A percentile compares a stretch with the other conserved stretches of the same genome.
Conservation (phyloP, 2,888 invertebrate species). For the Drosophila birchii region DNA sequence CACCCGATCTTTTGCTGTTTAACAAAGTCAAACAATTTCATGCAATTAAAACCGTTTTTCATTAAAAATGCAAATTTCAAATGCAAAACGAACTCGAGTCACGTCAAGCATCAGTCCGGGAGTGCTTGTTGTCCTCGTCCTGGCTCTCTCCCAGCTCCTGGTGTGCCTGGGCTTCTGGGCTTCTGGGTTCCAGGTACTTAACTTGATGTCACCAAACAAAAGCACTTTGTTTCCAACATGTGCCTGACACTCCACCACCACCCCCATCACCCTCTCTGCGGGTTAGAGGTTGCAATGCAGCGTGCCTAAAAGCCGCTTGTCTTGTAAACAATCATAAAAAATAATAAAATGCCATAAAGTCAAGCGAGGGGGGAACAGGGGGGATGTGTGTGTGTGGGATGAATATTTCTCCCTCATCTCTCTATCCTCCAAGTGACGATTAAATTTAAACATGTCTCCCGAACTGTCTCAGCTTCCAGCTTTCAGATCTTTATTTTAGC, state of each 20-base stretch:
- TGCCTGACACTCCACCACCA: constrained; percentile 60
- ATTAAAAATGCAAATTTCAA: constrained; percentile 82
- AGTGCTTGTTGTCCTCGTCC: constrained; percentile 15
- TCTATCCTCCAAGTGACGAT: constrained; percentile 23
- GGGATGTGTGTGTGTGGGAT: constrained; percentile 29
- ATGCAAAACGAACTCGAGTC: constrained; percentile 76
- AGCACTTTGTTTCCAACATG: constrained; percentile 80
- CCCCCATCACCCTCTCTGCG: not conserved
- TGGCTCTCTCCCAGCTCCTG: constrained; percentile 25
- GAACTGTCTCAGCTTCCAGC: not conserved
- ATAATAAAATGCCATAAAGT: constrained; percentile 79
- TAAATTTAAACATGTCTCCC: constrained; percentile 33
- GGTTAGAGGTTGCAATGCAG: constrained; percentile 62
- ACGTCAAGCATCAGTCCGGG: constrained; percentile 59
- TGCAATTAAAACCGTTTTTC: constrained; percentile 82
- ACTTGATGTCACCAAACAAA: constrained; percentile 81
- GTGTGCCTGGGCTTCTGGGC: constrained; percentile 25
- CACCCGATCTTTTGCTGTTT: constrained; percentile 63
- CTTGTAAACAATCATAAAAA: constrained; percentile 81
- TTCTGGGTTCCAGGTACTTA: constrained; percentile 70
- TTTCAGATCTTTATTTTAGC: not conserved
- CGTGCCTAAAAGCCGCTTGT: constrained; percentile 77
- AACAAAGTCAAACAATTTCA: constrained; percentile 81
- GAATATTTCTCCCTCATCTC: constrained; percentile 1
- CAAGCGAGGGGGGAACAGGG: constrained; percentile 35